A percentile compares a stretch with the other conserved stretches of the same genome.
These are phyloP conservation scores for Eupithecia inturbata DNA, from an alignment of 2,888 invertebrate species.

Conservation along the genomic window DNA sequence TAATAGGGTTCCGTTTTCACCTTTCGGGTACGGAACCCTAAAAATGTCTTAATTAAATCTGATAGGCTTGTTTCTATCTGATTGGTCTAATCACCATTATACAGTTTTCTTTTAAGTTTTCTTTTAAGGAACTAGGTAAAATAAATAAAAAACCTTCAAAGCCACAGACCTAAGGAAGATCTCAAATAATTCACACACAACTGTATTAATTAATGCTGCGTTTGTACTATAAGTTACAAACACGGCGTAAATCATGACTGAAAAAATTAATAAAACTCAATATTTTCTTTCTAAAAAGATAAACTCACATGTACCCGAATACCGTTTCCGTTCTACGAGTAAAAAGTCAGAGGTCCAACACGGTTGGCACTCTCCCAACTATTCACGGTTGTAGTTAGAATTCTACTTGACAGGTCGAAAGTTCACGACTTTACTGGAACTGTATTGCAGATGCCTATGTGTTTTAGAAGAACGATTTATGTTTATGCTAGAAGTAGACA, in stretches of 20 bases:
- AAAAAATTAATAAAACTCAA: neutral
- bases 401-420: slow-evolving; percentile 11
- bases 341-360: slow-evolving; percentile 5
- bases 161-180: too few relatives aligned
- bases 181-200: too few relatives aligned
- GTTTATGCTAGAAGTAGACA: neutral
- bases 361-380: slow-evolving; percentile 8
- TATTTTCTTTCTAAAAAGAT: neutral
- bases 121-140: too few relatives aligned
- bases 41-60: neutral
- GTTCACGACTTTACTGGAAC: slow-evolving; percentile 4
- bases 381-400: slow-evolving; percentile 9
- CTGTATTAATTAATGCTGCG: too few relatives aligned
- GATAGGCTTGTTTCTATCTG: neutral
- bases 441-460: slow-evolving; percentile 1
- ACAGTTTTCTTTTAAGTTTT: too few relatives aligned
- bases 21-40: too few relatives aligned
- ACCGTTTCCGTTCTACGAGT: neutral
- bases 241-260: neutral
- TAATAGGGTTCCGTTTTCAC: too few relatives aligned
- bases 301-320: neutral
- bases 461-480: slow-evolving; percentile 7
- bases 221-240: neutral
- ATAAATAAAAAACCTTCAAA: too few relatives aligned
- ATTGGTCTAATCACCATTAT: too few relatives aligned